Conservation (phyloP, 37 sponge, comb jelly and placozoan species). For the Aphrocallistes beatrix region DNA sequence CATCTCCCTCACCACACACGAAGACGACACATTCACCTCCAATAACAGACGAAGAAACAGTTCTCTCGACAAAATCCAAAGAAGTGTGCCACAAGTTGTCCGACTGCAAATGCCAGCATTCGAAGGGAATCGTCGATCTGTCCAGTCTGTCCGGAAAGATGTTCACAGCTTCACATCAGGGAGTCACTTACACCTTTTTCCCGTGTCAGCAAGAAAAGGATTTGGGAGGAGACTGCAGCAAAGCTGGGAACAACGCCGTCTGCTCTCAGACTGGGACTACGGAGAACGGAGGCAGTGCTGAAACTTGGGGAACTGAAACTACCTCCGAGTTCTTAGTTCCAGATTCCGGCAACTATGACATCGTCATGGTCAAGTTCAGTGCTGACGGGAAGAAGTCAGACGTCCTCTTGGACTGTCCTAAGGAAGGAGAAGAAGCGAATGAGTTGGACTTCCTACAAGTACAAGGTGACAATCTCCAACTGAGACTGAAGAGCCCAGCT, state of each 20-base stretch:
- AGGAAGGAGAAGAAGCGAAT: background rate
- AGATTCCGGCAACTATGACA: background rate
- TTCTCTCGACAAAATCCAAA: too few species aligned
- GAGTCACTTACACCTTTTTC: background rate
- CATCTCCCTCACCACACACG: too few species aligned
- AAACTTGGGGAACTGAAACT: background rate
- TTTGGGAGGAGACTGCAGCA: background rate
- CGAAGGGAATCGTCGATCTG: background rate
- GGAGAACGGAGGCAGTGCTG: background rate
- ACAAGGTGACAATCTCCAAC: too few species aligned
- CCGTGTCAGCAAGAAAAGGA: background rate
- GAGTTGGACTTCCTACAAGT: too few species aligned
- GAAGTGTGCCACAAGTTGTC: background rate
- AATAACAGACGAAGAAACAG: too few species aligned
- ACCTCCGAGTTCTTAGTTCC: conserved; percentile 1
- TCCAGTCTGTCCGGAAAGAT: background rate
- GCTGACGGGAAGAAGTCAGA: background rate
- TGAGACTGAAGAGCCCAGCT: too few species aligned
- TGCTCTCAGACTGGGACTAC: too few species aligned
- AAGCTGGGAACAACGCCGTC: background rate
- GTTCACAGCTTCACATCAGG: background rate
- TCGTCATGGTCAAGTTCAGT: background rate
- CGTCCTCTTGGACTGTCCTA: background rate
- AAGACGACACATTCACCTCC: too few species aligned
- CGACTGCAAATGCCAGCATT: background rate